Conservation (phyloP, 2,113 vertebrate genomes). For the Tor tambroides region DNA sequence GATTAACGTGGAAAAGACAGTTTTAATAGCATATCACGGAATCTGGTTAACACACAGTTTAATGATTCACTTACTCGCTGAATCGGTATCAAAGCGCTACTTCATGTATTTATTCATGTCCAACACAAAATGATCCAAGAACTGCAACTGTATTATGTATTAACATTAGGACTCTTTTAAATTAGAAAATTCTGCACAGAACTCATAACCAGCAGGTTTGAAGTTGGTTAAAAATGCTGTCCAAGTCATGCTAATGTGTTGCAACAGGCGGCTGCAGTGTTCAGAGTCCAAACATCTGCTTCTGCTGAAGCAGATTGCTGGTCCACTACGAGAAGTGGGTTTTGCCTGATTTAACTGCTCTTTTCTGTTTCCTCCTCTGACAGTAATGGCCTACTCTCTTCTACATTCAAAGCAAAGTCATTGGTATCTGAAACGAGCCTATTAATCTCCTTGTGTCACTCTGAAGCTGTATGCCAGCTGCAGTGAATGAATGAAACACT, state of each 20-base stretch:
- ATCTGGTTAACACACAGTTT: too few relatives aligned
- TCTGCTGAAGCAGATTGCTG: neutral
- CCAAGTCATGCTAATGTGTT: neutral
- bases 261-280: neutral
- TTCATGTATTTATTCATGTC: too few relatives aligned
- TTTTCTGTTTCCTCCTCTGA: neutral
- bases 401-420: neutral
- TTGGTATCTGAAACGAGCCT: neutral
- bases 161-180: neutral
- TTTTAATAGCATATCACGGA: too few relatives aligned
- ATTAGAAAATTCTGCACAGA: neutral
- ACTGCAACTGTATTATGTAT: neutral
- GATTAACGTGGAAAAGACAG: too few relatives aligned
- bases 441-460: neutral
- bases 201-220: neutral
- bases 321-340: neutral
- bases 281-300: neutral
- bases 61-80: too few relatives aligned
- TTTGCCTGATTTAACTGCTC: neutral
- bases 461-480: neutral
- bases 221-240: neutral
- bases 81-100: too few relatives aligned
- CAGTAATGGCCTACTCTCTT: neutral
- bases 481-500: neutral
- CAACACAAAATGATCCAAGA: too few relatives aligned